Evolutionary conservation across 2,113 vertebrate species (phyloP), one percentile per base, ranked within the genome.

Genomic region (Pedetes capensis): DNA sequence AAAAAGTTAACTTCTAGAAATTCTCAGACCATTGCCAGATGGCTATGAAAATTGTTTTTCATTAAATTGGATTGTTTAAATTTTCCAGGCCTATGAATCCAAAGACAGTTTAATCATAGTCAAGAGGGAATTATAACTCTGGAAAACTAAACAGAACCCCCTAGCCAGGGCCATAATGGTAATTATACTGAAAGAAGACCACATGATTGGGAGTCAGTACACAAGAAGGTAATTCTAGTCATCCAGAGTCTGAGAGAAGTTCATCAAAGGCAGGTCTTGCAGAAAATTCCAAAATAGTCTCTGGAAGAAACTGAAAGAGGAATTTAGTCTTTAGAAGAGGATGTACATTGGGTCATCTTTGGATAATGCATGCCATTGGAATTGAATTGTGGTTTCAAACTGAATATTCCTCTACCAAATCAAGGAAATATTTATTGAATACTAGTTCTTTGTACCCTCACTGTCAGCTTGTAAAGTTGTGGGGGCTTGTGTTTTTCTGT

Each of bases 1-100:
- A 93, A 98, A 97, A 95, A 93, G 64, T 97, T 98, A 94, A 96
- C 89, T 96, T 97, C 59, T 74, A 95, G 80, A 97, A 87, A 96
- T 97, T 94, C 96, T 90, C 94, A 97, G 90, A 49, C 78, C 89
- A 44, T 94, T 95, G 68, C 89, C 96, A 97, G 88, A 96, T 97
- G 95, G 74, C 71, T 97, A 96, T 95, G 88, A 72, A 93, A 98
- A 97, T 91, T 96, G 96, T 94, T 96, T 95, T 61, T 39, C 96
- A 90, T 92, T 97, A 97, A 89, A 75, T 29, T 96, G 95, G 78
- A 93, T 74, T 94, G 92, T 97, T 97, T 90, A 95, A 76, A 96
- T 96, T 98, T 94, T 95, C 95, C 83, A 95, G 66, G 79, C 69
- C 53, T 64, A 69, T 95, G 94, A 96, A 90, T 95, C 92, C 86